Conservation (phyloP, 2,888 invertebrate species). For the Drymonia ruficornis region DNA sequence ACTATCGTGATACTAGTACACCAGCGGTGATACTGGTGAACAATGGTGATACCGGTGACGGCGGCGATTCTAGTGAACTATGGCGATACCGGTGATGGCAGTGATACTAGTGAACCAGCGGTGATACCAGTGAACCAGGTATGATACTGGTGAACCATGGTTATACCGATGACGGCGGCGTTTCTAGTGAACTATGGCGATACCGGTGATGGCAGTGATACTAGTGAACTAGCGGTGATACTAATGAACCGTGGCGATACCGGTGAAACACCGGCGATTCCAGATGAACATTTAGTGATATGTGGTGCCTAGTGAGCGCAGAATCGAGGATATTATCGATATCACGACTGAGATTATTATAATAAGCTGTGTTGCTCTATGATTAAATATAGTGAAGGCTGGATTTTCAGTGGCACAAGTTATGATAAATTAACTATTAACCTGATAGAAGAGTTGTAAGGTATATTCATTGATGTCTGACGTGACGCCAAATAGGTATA, state of each 20-base stretch:
- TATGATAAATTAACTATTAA: not conserved
- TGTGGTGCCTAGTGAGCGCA: constrained; percentile 15
- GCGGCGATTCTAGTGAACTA: not conserved
- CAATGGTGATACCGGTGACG: constrained; percentile 46
- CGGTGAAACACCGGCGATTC: not conserved
- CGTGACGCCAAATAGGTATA: too few relatives aligned
- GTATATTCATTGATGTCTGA: too few relatives aligned
- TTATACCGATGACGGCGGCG: too few relatives aligned
- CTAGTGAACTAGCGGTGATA: not conserved
- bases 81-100: too few relatives aligned
- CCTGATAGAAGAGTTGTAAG: too few relatives aligned
- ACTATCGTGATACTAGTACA: too few relatives aligned
- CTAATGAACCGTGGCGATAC: not conserved
- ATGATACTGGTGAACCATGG: constrained; percentile 46
- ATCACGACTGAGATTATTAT: constrained; percentile 41
- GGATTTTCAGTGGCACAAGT: not conserved
- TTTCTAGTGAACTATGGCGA: not conserved
- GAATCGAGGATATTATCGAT: constrained; percentile 22
- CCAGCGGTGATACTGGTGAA: constrained; percentile 1
- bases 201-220: not conserved
- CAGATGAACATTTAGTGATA: constrained; percentile 2
- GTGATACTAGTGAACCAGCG: constrained; percentile 42
- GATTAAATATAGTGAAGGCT: not conserved
- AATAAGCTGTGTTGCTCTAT: constrained; percentile 14
- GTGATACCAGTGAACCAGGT: not conserved